Conservation (phyloP, 2,888 invertebrate genomes). For the Dorcus parallelipipedus region DNA sequence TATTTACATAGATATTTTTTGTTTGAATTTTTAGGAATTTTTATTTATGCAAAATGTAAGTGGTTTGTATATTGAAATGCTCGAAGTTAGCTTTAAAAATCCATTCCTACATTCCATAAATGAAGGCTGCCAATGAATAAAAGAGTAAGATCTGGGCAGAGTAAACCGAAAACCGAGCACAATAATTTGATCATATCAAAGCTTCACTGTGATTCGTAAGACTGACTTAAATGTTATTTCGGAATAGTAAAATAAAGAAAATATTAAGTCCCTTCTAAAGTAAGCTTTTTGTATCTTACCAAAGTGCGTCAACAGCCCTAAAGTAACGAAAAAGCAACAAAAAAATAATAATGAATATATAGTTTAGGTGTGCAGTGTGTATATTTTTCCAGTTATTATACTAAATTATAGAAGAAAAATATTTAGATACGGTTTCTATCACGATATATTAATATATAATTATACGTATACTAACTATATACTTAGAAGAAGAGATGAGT, state of each 20-base stretch:
- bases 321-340: slow-evolving; percentile 31
- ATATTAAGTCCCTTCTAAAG: slow-evolving; percentile 22
- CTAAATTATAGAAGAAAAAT: slow-evolving; percentile 40
- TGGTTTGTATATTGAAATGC: background rate
- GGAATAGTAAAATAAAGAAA: slow-evolving; percentile 35
- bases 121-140: slow-evolving; percentile 16
- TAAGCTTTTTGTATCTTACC: slow-evolving; percentile 4
- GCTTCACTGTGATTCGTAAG: slow-evolving; percentile 57
- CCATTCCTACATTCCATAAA: slow-evolving; percentile 30
- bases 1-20: no score
- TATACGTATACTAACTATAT: slow-evolving; percentile 41
- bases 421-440: slow-evolving; percentile 48
- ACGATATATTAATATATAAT: slow-evolving; percentile 33
- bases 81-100: slow-evolving; percentile 14
- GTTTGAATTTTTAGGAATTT: no score
- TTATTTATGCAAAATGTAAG: no score
- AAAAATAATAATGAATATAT: slow-evolving; percentile 23
- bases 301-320: slow-evolving; percentile 40
- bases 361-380: slow-evolving; percentile 42
- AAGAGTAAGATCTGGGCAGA: slow-evolving; percentile 6
- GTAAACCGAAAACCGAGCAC: slow-evolving; percentile 45
- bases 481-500: slow-evolving; percentile 29
- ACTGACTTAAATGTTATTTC: slow-evolving; percentile 54
- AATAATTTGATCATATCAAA: slow-evolving; percentile 56
- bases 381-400: slow-evolving; percentile 48